Evolutionary conservation across 1,140 invertebrate species (phyloP).

Genomic region (Oppia nitens): DNA sequence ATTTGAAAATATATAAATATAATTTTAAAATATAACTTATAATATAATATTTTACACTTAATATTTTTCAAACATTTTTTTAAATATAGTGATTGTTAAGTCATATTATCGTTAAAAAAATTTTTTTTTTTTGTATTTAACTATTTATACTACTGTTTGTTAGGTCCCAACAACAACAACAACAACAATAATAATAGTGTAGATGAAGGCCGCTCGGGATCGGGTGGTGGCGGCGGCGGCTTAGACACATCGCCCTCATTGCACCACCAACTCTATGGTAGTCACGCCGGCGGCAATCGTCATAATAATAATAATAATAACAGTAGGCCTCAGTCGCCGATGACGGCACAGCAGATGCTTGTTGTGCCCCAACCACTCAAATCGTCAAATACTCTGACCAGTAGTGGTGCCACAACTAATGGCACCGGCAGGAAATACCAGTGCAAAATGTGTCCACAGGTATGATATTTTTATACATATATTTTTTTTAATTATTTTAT

Average conservation of each 20-base stretch:
- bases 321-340: conserved; percentile 3
- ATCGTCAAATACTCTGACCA: conserved; percentile 39
- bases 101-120: no score
- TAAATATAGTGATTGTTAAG: no score
- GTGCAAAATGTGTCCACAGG: conserved; percentile 98
- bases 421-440: conserved; percentile 53
- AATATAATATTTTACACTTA: no score
- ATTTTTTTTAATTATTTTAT: no score
- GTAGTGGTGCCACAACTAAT: conserved; percentile 8
- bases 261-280: conserved; percentile 20
- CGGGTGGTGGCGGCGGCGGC: conserved; percentile 20
- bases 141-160: conserved; percentile 18
- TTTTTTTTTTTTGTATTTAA: no score
- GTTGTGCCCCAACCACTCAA: conserved; percentile 82
- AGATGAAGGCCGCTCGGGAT: conserved; percentile 14
- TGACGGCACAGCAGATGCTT: conserved; percentile 39
- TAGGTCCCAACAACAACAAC: conserved; percentile 13
- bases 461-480: conserved; percentile 42
- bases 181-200: conserved; percentile 11
- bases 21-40: no score
- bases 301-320: conserved; percentile 20
- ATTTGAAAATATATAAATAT: no score
- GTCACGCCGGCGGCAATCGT: conserved; percentile 20
- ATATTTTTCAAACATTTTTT: no score
- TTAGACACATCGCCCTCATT: conserved; percentile 21